Conservation (phyloP, 2,113 vertebrate species). For the Gallinago jamesoni region DNA sequence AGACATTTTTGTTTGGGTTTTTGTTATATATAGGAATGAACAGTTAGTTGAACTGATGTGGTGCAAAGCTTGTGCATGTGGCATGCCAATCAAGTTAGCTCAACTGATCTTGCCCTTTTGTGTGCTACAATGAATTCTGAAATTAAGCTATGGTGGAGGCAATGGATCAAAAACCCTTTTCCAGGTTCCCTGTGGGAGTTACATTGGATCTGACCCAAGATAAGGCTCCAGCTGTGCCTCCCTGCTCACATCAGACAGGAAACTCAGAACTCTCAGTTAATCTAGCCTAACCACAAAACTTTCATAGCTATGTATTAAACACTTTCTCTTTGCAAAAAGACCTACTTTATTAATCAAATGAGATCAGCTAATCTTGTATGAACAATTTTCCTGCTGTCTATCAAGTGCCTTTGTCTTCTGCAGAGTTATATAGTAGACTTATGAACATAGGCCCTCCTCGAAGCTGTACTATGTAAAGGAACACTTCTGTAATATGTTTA, state of each 20-base stretch:
- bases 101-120: background rate
- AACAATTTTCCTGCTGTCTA: background rate
- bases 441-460: background rate
- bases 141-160: background rate
- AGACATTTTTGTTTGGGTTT: background rate
- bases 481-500: background rate
- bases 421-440: background rate
- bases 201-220: background rate
- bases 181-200: background rate
- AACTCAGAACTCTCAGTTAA: constrained; percentile 7
- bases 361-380: background rate
- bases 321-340: background rate
- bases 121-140: background rate
- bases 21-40: background rate
- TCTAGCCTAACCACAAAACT: background rate
- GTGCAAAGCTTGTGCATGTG: background rate
- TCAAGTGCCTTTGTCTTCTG: background rate
- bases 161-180: background rate
- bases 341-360: background rate
- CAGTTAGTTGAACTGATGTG: background rate
- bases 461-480: background rate
- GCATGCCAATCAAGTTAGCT: background rate
- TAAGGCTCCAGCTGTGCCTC: constrained; percentile 16
- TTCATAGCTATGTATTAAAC: background rate
- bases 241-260: background rate